Base-by-base conservation (phyloP, 2,113 vertebrate genomes). In the Haemorhous mexicanus region DNA sequence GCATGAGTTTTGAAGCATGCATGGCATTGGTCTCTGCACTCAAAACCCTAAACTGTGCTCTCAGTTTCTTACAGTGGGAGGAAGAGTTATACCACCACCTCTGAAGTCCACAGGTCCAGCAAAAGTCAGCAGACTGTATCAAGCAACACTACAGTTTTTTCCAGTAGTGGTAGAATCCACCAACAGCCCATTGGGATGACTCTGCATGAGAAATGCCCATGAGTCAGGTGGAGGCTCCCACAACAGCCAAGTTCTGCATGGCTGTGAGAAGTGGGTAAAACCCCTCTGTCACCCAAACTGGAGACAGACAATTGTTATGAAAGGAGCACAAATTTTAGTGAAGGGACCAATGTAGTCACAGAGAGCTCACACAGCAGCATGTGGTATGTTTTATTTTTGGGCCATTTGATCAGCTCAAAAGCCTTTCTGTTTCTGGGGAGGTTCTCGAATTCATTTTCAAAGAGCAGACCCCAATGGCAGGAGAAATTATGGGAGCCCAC, bases 311-410 rank as follows among this genome's bases (percentile, higher is more conserved):
- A 47, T 10, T 9, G 9, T 20, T 67, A 76, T 3, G 2, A 46
- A 85, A 8, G 27, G 15, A n/a, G 66, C 4, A 32, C 30, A 72
- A 30, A 80, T 41, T 50, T 94, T 78, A 77, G 49, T 13, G 50
- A 79, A 88, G 43, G 6, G 28, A 61, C 26, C 8, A 4, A 2
- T 2, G 0, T 16, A 55, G 16, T 21, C 1, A 0, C 41, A 55
- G 15, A 1, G 4, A 78, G 12, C 28, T 85, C 53, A 58, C 10
- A 5, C 3, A 47, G 18, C 24, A 67, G 32, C 39, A 58, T 49
- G 79, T 7, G 33, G 13, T 72, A 24, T 33, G 30, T 62, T 70
- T 93, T 81, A 47, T 33, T 85, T 82, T 90, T 24, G 49, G 59
- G 53, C 3, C 33, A 46, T 80, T 81, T 89, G n/a, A 92, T 55